Evolutionary conservation across 2,113 vertebrate genomes (phyloP).

Genomic region (Drymodes brunneopygia): DNA sequence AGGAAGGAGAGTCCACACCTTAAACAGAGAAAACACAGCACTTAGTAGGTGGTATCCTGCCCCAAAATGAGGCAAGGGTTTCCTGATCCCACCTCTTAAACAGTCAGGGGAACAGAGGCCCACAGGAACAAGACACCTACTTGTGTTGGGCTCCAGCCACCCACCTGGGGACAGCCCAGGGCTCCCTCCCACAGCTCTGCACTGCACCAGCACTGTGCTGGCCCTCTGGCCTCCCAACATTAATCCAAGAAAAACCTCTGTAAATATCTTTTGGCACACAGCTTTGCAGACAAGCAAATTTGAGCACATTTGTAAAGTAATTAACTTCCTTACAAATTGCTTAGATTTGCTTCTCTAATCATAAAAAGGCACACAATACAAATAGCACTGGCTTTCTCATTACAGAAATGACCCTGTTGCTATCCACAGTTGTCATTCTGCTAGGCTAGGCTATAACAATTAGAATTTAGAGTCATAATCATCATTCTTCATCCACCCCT

Average conservation of each 20-base stretch:
- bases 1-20: not conserved
- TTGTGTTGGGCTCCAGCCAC: not conserved
- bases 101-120: not conserved
- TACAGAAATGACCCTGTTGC: constrained; percentile 33
- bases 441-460: not conserved
- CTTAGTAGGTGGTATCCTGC: not conserved
- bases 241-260: not conserved
- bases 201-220: not conserved
- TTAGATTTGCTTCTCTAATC: constrained; percentile 31
- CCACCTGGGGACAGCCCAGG: not conserved
- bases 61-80: not conserved
- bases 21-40: not conserved
- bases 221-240: not conserved
- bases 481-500: not conserved
- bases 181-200: not conserved
- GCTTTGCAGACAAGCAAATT: constrained; percentile 10
- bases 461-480: constrained; percentile 1
- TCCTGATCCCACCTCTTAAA: not conserved
- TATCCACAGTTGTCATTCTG: constrained; percentile 12
- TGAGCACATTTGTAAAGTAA: constrained; percentile 19
- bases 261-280: not conserved
- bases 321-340: constrained; percentile 42
- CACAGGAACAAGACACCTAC: not conserved
- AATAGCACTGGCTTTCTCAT: constrained; percentile 18
- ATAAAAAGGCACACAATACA: constrained; percentile 1